Base-by-base conservation (phyloP, 2,888 invertebrate species). In the Mythimna pallens region DNA sequence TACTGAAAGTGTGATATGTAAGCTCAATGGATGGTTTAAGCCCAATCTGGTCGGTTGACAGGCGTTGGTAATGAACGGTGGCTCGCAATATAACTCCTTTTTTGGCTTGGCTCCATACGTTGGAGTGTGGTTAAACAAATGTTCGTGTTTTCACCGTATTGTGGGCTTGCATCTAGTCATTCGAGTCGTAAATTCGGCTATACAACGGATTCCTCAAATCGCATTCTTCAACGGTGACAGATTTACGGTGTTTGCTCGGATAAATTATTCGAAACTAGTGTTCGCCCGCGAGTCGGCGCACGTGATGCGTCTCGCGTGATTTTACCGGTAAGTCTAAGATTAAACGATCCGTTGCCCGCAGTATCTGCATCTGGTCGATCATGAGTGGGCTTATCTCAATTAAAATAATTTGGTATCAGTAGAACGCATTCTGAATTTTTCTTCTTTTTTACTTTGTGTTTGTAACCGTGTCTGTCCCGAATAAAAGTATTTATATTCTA, bases 41-140 rank as follows among this genome's bases (percentile, higher is more conserved):
- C 80, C 82, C 86, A 88, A 89, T 90, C 87, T 85, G 82, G 86
- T 72, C 73, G 84, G 87, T 80, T 89, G 89, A 88, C 89, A 89
- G 85, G 79, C 80, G 77, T 82, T 80, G 78, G 84, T 89, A 88
- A 90, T 87, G 86, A 87, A 88, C 76, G 77, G 81, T 83, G 73
- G 73, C 74, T 83, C 84, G 83, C 78, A 76, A 84, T 82, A 80
- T 72, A 80, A 70, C 63, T 69, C 70, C 71, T 55, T 20, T 86
- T 87, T 92, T 92, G 92, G 92, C 91, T 83, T 74, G 43, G 68
- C 70, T 89, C 90, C 92, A 92, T 87, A 80, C 69, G 78, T 72
- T 70, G 65, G 72, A 85, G 83, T 88, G 85, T 78, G 83, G 86
- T 77, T 83, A 78, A 81, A 85, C 79, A 84, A 85, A 81, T 85